Conservation (phyloP, 2,888 invertebrate species). For the Diloba caeruleocephala region DNA sequence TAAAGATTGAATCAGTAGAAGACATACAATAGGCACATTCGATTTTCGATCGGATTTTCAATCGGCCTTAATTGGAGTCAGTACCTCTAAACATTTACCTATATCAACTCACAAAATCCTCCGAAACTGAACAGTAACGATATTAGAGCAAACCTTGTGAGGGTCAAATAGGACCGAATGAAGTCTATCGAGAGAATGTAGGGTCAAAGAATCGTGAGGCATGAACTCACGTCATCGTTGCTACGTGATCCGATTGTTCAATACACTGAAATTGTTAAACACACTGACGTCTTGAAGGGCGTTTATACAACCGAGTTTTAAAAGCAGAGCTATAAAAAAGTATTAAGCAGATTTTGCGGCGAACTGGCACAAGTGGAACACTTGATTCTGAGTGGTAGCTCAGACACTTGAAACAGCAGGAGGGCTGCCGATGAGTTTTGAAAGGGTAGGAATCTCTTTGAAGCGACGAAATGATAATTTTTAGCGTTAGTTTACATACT, state of each 20-base stretch:
- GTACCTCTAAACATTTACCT: conserved; percentile 15
- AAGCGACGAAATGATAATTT: conserved; percentile 37
- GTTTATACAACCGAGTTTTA: conserved; percentile 46
- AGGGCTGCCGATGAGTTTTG: conserved; percentile 39
- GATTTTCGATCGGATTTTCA: neutral
- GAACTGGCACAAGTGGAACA: conserved; percentile 49
- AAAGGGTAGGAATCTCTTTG: conserved; percentile 49
- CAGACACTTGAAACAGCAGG: conserved; percentile 48
- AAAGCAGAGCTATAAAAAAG: conserved; percentile 45
- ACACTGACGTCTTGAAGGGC: conserved; percentile 43
- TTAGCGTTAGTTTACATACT: conserved; percentile 17
- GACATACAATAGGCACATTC: neutral
- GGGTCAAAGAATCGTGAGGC: conserved; percentile 62
- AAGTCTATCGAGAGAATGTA: conserved; percentile 56
- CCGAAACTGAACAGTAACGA: conserved; percentile 18
- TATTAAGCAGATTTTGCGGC: conserved; percentile 41
- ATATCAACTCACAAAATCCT: conserved; percentile 6
- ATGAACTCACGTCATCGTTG: conserved; percentile 60
- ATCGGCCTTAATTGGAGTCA: neutral
- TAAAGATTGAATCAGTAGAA: neutral
- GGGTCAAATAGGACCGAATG: conserved; percentile 58
- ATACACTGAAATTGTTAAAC: conserved; percentile 61
- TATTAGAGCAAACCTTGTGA: conserved; percentile 53
- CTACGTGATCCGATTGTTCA: conserved; percentile 68
- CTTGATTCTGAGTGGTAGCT: conserved; percentile 52